These are phyloP conservation scores for Zosterops japonicus DNA, from an alignment of 2,113 vertebrate genomes.

Conservation along the genomic window DNA sequence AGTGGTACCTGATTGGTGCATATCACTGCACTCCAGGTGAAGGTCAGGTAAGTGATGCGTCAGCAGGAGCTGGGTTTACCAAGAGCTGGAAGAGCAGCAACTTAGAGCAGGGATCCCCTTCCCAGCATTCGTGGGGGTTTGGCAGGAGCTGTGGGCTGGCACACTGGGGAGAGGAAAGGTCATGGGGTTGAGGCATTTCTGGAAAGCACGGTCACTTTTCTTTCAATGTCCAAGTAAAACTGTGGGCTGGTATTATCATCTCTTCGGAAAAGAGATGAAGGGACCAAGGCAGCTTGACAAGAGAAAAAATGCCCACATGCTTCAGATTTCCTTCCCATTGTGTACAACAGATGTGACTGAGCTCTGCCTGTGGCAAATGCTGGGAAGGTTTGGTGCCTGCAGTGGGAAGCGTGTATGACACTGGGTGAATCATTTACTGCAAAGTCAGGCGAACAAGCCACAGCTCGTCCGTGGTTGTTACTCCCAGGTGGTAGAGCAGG, in stretches of 20 bases:
- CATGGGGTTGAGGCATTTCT: neutral
- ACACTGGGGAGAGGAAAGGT: neutral
- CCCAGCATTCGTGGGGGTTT: rapidly evolving
- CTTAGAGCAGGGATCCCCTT: neutral
- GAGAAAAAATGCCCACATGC: neutral
- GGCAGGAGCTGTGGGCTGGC: neutral
- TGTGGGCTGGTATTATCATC: neutral
- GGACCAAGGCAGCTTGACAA: neutral
- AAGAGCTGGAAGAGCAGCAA: neutral
- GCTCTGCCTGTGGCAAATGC: neutral
- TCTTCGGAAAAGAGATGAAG: neutral
- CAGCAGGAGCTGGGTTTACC: neutral
- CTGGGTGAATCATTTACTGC: neutral
- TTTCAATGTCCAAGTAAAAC: neutral
- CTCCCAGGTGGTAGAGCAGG: neutral
- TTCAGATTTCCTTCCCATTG: neutral
- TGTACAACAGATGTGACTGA: neutral
- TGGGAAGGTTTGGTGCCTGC: neutral
- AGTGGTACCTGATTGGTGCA: neutral
- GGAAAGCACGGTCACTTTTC: neutral
- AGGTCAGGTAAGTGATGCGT: neutral
- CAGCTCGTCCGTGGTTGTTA: neutral
- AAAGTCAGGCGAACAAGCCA: neutral
- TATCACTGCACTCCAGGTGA: neutral
- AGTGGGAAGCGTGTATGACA: neutral